These are phyloP conservation scores for Microcebus tavaratra DNA, from an alignment of 2,113 vertebrate genomes.

Conservation along the genomic window DNA sequence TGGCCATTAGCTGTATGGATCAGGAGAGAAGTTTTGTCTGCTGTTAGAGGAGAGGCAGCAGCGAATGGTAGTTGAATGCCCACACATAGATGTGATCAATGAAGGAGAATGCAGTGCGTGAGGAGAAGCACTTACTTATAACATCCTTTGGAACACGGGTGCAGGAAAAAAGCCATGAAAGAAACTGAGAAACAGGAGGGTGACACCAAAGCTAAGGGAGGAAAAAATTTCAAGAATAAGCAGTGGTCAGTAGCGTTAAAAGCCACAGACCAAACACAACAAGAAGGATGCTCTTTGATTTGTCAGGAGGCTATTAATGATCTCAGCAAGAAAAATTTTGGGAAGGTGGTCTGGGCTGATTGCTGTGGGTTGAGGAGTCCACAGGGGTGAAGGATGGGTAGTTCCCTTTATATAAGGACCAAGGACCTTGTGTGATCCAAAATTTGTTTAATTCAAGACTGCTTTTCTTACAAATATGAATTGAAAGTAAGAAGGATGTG, in stretches of 20 bases:
- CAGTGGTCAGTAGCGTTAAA: neutral
- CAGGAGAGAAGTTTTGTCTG: neutral
- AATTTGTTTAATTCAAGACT: neutral
- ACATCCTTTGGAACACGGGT: neutral
- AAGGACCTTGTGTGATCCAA: neutral
- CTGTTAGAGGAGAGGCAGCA: neutral
- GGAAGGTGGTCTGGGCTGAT: too few relatives aligned
- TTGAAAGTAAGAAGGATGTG: neutral
- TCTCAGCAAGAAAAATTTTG: neutral
- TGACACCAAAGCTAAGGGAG: neutral
- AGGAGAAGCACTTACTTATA: neutral
- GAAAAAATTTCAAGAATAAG: neutral
- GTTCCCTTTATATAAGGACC: neutral
- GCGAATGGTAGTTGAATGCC: neutral
- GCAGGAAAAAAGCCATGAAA: neutral
- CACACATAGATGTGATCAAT: neutral
- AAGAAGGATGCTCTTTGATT: neutral
- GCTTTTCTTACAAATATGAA: neutral
- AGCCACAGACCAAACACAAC: neutral
- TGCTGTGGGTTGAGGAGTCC: neutral
- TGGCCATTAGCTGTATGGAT: neutral
- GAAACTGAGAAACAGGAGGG: neutral
- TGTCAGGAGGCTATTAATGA: neutral
- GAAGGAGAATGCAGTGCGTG: neutral
- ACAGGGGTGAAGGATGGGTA: neutral